Conservation (phyloP, 35 echinoderm and acorn worm genomes). For the Lytechinus pictus region DNA sequence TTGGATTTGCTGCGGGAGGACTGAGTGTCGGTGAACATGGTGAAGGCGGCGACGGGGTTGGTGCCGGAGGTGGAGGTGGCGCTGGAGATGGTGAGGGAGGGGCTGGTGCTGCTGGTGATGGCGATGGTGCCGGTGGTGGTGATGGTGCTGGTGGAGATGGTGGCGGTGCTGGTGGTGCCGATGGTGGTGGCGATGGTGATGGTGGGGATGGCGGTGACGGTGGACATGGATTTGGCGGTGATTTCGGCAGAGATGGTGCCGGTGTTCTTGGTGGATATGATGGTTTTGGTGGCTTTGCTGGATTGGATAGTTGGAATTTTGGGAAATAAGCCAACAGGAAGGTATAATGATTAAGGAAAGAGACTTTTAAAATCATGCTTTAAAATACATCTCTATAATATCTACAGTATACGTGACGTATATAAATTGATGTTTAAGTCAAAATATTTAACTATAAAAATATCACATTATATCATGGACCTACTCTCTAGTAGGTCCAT, state of each 20-base stretch:
- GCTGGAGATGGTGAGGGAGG: not conserved
- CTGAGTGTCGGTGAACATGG: not conserved
- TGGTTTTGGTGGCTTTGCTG: not conserved
- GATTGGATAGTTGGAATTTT: too few relatives aligned
- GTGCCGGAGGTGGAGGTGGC: not conserved
- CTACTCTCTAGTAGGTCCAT: too few relatives aligned
- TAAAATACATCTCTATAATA: too few relatives aligned
- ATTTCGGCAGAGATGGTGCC: not conserved
- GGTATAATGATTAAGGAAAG: too few relatives aligned
- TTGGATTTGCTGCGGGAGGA: not conserved
- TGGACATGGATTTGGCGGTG: not conserved
- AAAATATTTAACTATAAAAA: too few relatives aligned
- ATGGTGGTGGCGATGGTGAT: not conserved
- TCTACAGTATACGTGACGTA: too few relatives aligned
- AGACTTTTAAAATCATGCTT: too few relatives aligned
- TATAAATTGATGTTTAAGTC: too few relatives aligned
- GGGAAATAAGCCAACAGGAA: too few relatives aligned
- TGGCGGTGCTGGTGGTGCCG: not conserved
- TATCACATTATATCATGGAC: too few relatives aligned
- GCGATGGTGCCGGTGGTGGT: not conserved
- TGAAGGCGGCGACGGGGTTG: not conserved
- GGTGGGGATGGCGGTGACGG: not conserved
- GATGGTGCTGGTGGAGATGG: not conserved
- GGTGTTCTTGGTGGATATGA: not conserved
- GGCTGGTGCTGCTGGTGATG: not conserved